Conservation (phyloP, 2,888 invertebrate genomes). For the Agriopis leucophaearia region DNA sequence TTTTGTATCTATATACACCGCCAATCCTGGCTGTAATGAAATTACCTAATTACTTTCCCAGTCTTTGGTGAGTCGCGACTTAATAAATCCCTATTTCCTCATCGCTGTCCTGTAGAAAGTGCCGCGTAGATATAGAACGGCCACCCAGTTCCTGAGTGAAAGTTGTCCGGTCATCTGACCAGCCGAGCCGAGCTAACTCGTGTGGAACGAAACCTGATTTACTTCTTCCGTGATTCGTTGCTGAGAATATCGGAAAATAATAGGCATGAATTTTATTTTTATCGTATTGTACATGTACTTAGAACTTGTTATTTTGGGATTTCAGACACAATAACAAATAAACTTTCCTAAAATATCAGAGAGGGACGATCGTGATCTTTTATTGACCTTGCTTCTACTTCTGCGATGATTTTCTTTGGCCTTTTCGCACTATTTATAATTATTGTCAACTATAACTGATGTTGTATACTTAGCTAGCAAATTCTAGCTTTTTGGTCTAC, state of each 20-base stretch:
- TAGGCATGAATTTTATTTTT: constrained; percentile 5
- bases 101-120: constrained; percentile 43
- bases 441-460: too few species aligned
- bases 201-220: constrained; percentile 27
- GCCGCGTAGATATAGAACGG: constrained; percentile 27
- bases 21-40: neutral
- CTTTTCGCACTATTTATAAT: neutral
- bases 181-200: constrained; percentile 16
- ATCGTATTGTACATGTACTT: neutral
- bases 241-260: constrained; percentile 16
- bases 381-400: constrained; percentile 1
- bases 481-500: too few species aligned
- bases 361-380: neutral
- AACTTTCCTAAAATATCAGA: neutral
- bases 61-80: neutral
- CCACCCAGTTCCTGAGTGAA: constrained; percentile 57
- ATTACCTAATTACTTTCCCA: neutral
- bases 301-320: neutral
- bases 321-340: neutral
- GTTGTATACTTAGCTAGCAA: too few species aligned
- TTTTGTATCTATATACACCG: neutral
- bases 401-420: neutral
- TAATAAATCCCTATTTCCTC: constrained; percentile 26
- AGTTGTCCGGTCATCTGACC: constrained; percentile 49
- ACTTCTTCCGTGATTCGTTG: constrained; percentile 14